A percentile compares a stretch with the other conserved stretches of the same genome.
Evolutionary conservation across 2,888 invertebrate species (phyloP).

Genomic region (Phlogophora meticulosa): DNA sequence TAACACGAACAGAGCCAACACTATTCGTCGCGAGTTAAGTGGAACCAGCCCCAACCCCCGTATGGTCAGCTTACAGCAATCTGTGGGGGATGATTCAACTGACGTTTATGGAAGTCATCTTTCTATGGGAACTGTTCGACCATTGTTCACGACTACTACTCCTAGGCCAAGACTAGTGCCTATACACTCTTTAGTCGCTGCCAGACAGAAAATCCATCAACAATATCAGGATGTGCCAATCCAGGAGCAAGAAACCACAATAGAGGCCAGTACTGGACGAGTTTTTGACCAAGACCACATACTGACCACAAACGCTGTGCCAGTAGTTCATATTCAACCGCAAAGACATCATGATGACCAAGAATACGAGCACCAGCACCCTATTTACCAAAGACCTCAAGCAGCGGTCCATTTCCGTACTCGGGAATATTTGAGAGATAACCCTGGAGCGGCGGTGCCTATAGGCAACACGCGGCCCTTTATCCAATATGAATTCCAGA

Average conservation of each 20-base stretch:
- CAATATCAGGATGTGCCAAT: conserved; percentile 82
- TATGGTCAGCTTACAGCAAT: conserved; percentile 91
- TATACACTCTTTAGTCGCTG: conserved; percentile 87
- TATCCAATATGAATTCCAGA: conserved; percentile 87
- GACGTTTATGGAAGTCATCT: conserved; percentile 93
- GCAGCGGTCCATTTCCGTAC: conserved; percentile 85
- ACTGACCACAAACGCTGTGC: conserved; percentile 89
- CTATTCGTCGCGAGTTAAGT: conserved; percentile 92
- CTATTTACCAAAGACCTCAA: conserved; percentile 81
- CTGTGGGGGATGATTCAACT: conserved; percentile 92
- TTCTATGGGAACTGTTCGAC: conserved; percentile 92
- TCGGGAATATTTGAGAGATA: conserved; percentile 87
- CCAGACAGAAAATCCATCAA: conserved; percentile 87
- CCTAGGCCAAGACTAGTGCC: conserved; percentile 91
- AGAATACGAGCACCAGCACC: conserved; percentile 84
- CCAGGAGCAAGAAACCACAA: conserved; percentile 85
- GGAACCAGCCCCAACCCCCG: conserved; percentile 91
- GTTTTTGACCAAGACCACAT: conserved; percentile 87
- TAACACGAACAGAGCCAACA: conserved; percentile 89
- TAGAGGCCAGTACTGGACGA: conserved; percentile 90
- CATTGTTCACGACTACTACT: conserved; percentile 93
- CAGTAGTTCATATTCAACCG: conserved; percentile 90
- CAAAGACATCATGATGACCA: conserved; percentile 83
- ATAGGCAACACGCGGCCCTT: conserved; percentile 90
- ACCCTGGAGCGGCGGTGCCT: conserved; percentile 87